phyloP scores from a whole-genome alignment of 2,797 vertebrate genomes.

The Takifugu rubripes region DNA sequence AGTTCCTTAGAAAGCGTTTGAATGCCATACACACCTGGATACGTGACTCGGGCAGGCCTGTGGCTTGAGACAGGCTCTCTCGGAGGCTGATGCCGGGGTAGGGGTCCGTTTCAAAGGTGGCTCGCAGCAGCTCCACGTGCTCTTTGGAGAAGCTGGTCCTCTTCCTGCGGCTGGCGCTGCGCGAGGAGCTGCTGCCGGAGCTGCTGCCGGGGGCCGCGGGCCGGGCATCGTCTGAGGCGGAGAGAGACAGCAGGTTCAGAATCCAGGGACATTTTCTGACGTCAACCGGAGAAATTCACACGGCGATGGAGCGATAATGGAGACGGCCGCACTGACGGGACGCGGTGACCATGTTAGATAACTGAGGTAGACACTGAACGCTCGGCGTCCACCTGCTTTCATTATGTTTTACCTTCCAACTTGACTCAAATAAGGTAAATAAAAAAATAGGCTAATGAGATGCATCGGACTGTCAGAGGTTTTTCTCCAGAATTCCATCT shows the following conservation, averaged over 20 bases:
- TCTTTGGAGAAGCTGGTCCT: conserved; percentile 80
- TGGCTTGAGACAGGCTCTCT: conserved; percentile 74
- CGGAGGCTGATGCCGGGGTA: conserved; percentile 79
- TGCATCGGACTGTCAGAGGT: too few species aligned
- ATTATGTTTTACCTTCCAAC: too few species aligned
- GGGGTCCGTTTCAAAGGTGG: conserved; percentile 74
- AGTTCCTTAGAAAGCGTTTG: background rate
- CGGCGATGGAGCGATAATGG: background rate
- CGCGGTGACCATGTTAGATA: background rate
- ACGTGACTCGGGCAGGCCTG: conserved; percentile 78
- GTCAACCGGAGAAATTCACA: background rate
- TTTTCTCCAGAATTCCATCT: too few species aligned
- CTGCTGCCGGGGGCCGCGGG: conserved; percentile 19
- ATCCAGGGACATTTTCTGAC: background rate
- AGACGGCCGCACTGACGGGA: background rate
- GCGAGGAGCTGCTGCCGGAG: conserved; percentile 33
- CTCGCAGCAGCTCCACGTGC: conserved; percentile 71
- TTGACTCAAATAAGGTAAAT: too few species aligned
- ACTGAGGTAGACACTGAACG: background rate
- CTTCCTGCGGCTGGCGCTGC: conserved; percentile 74
- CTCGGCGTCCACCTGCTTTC: too few species aligned
- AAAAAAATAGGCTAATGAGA: too few species aligned
- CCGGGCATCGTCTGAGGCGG: conserved; percentile 53
- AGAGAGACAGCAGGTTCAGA: conserved; percentile 6
- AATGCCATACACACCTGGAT: conserved; percentile 68